Base-by-base conservation (phyloP, 1,140 invertebrate genomes). In the Thaumetopoea pityocampa region DNA sequence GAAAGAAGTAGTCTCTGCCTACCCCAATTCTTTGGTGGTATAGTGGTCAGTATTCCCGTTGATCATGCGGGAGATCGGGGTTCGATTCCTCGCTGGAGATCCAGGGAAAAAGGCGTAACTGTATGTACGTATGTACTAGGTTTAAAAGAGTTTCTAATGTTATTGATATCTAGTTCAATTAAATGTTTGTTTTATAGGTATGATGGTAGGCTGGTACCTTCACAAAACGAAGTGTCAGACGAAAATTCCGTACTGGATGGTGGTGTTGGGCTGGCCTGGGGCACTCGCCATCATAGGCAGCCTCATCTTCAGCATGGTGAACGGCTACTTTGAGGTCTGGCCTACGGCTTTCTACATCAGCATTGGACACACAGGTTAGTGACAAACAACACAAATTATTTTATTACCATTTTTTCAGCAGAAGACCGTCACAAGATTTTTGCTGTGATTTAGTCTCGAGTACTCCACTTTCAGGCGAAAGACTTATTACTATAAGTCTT, bases 291-390 rank as follows among this genome's bases (percentile, higher is more conserved):
- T 90, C 29, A 87, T 93, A 56, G 72, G 82, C 5, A 85, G 88
- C 19, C 86, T 94, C n/a, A 92, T 94, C 7, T 94, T 94, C 67
- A 92, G 93, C 4, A 88, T 94, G 34, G 90, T 92, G 52, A 87
- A 91, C 23, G 88, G 90, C 5, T 89, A 91, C 57, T 81, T 94
- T 27, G 89, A 88, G 35, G 85, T 90, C 2, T 84, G 89, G 50
- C 86, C 87, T 1, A 93, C 91, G 1, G 89, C 90, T 2, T 88
- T 91, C 67, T 91, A 91, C 56, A 88, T 90, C 62, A 89, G 89
- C 69, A 50, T 88, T 14, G 88, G 86, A 12, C 88, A 88, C 47
- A 88, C 87, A 23, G 85, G 86, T 87, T 61, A 64, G 6, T 9
- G 23, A n/a, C n/a, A 0, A 1, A 3, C 10, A 11, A 1, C 10